A percentile compares a stretch with the other conserved stretches of the same genome.
These are phyloP conservation scores for Spicauda simplicius DNA, from an alignment of 2,888 invertebrate species.

Conservation along the genomic window DNA sequence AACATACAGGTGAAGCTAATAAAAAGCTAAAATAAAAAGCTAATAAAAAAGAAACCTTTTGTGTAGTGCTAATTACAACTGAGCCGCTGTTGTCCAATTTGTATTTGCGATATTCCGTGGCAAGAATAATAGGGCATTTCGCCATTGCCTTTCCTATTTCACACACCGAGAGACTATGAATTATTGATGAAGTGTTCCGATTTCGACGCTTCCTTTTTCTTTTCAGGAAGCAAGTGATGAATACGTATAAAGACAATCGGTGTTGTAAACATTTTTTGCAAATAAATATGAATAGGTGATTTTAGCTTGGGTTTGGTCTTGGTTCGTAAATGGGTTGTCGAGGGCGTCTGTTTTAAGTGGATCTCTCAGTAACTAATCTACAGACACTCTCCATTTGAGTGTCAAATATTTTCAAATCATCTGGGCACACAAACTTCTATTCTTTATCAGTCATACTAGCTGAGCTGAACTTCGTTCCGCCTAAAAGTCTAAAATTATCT, in stretches of 20 bases:
- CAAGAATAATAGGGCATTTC: conserved; percentile 15
- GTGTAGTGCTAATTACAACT: neutral
- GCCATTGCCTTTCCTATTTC: conserved; percentile 16
- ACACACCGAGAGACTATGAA: conserved; percentile 20
- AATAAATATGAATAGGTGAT: neutral
- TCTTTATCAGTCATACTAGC: too few relatives aligned
- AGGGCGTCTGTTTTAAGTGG: too few relatives aligned
- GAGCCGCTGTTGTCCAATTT: conserved; percentile 7
- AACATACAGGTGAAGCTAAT: too few relatives aligned
- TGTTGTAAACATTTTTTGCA: conserved; percentile 2
- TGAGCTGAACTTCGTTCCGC: too few relatives aligned
- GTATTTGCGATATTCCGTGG: conserved; percentile 6
- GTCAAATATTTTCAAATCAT: too few relatives aligned
- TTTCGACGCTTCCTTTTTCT: conserved; percentile 21
- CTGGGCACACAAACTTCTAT: too few relatives aligned
- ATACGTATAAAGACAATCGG: conserved; percentile 1
- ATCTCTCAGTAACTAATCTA: too few relatives aligned
- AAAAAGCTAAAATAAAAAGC: too few relatives aligned
- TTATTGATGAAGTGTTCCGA: conserved; percentile 21
- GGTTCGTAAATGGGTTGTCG: too few relatives aligned
- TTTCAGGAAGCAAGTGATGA: conserved; percentile 18
- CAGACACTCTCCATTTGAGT: too few relatives aligned
- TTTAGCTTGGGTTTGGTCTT: neutral
- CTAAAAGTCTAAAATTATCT: too few relatives aligned
- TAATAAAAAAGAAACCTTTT: too few relatives aligned